Conservation (phyloP, 1,140 invertebrate species). For the Rhopalosiphum padi region DNA sequence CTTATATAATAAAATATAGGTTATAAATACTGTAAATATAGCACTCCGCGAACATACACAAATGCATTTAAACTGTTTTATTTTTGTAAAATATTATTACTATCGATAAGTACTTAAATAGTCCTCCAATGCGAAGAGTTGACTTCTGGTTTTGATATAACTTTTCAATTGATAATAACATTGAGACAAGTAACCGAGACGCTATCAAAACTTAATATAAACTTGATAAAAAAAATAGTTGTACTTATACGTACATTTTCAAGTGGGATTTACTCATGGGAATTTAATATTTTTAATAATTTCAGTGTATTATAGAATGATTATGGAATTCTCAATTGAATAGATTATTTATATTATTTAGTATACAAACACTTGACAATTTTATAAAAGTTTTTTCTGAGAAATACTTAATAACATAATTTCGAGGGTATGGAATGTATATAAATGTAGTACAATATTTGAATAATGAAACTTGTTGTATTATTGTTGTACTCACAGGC, state of each 20-base stretch:
- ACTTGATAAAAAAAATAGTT: neutral
- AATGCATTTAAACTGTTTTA: neutral
- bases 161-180: neutral
- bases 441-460: neutral
- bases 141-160: neutral
- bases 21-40: neutral
- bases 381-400: neutral
- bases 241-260: neutral
- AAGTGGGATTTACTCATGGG: neutral
- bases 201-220: neutral
- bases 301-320: neutral
- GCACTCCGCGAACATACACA: neutral
- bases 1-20: too few relatives aligned
- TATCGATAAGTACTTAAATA: neutral
- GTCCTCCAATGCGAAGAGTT: neutral
- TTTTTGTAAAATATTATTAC: neutral
- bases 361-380: neutral
- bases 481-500: too few relatives aligned
- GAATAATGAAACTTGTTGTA: neutral
- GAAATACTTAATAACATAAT: neutral
- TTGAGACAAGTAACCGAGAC: neutral
- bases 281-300: neutral
- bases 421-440: neutral
- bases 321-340: neutral
- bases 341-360: neutral